phyloP scores from a whole-genome alignment of 2,888 invertebrate species.

The Trissolcus brochymenae region DNA sequence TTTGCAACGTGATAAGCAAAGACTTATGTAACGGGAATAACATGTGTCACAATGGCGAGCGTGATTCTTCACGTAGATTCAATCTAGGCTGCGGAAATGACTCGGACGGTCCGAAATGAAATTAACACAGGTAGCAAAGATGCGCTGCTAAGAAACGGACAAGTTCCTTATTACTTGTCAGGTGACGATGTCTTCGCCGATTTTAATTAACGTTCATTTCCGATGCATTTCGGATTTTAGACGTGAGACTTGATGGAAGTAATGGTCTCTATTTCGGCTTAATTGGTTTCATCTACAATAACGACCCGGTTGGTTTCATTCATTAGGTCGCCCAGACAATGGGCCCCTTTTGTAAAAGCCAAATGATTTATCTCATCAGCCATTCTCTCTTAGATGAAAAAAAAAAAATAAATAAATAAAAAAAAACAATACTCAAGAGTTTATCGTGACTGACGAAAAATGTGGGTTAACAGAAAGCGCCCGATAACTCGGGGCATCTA shows the following conservation, averaged over 20 bases:
- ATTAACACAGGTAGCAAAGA: constrained; percentile 65
- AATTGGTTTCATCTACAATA: constrained; percentile 23
- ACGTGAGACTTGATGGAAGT: constrained; percentile 13
- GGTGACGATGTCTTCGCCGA: constrained; percentile 25
- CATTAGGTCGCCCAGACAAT: constrained; percentile 12
- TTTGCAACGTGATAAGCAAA: constrained; percentile 36
- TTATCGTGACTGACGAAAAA: constrained; percentile 33
- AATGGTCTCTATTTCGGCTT: constrained; percentile 20
- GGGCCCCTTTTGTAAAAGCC: constrained; percentile 2
- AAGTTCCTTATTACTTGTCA: constrained; percentile 36
- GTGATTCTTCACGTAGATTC: constrained; percentile 62
- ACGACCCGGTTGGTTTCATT: constrained; percentile 9
- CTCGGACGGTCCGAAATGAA: constrained; percentile 63
- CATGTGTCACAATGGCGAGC: constrained; percentile 37
- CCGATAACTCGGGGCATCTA: constrained; percentile 28
- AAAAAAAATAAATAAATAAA: too few relatives aligned
- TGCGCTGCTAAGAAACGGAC: constrained; percentile 59
- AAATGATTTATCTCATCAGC: constrained; percentile 16
- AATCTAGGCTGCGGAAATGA: constrained; percentile 75
- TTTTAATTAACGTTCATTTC: constrained; percentile 60
- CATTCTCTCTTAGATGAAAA: neutral
- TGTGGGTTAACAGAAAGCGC: constrained; percentile 38
- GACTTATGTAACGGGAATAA: constrained; percentile 27
- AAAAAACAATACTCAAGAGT: constrained; percentile 23
- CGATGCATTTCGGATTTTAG: constrained; percentile 51